Base-by-base conservation (phyloP, 2,113 vertebrate species). In the Regulus satrapa region DNA sequence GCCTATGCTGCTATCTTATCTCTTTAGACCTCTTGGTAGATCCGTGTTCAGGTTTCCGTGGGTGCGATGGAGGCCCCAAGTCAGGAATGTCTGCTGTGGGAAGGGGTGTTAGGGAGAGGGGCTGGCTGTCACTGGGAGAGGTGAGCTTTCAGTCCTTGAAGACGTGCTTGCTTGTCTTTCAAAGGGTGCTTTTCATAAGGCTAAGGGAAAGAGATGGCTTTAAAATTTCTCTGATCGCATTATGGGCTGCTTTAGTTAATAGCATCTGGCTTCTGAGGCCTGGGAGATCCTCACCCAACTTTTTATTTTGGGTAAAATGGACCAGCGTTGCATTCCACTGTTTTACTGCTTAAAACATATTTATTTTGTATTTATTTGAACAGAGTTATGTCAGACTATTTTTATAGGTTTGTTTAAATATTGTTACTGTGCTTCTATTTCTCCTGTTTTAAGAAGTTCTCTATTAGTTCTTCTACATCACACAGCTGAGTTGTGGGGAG, bases 351-450 rank as follows among this genome's bases (percentile, higher is more conserved):
- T 96, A 92, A 97, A 97, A 94, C 96, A 40, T 98, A 98, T 98
- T 98, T 98, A 98, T 98, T 98, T 98, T 94, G 76, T 98, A 98
- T 98, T 98, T 98, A 98, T 98, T 98, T 98, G 97, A 98, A 98
- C 97, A 98, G 97, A 97, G 95, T 97, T 97, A 95, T 92, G 97
- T 97, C 87, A 34, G 96, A 97, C 97, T 98, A 98, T 98, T 98
- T 98, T 98, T 98, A 98, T 98, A 98, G 98, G 98, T 95, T 91
- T 97, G 97, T 98, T 97, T 97, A 97, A 98, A 95, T 95, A 85
- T 96, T 97, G 96, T 97, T 98, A 95, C 95, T 97, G 87, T 98
- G 97, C 96, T 98, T 96, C 56, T 97, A 87, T 96, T 92, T 97
- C 97, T 97, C 64, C 97, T 97, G 92, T 97, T 83, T 94, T 94